phyloP scores from a whole-genome alignment of 2,113 vertebrate genomes.

The Aviceda subcristata region DNA sequence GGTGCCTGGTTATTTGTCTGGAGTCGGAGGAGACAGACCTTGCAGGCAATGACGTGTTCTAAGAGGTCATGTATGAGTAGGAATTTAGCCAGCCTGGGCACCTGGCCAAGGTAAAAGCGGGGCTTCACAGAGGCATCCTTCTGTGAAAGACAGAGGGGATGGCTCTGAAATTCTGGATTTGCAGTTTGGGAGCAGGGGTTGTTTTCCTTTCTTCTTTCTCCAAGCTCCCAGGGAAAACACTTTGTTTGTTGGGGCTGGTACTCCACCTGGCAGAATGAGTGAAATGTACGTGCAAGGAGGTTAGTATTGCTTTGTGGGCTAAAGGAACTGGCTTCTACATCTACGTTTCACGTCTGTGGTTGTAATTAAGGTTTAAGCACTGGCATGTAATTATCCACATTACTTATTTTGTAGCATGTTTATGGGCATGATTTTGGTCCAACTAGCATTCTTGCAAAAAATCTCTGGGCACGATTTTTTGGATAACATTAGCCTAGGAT shows the following conservation, averaged over 20 bases:
- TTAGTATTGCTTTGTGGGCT: background rate
- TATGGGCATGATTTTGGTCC: background rate
- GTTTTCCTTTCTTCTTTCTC: background rate
- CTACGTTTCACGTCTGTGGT: background rate
- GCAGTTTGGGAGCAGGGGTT: background rate
- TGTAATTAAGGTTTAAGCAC: background rate
- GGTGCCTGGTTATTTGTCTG: background rate
- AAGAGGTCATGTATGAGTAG: background rate
- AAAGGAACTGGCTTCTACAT: background rate
- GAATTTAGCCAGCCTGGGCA: background rate
- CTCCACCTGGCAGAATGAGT: background rate
- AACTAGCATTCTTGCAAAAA: background rate
- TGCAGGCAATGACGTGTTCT: background rate
- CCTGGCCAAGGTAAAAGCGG: background rate
- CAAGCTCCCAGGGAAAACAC: background rate
- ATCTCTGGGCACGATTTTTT: background rate
- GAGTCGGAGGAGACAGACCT: background rate
- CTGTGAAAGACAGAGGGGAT: background rate
- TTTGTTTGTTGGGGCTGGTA: background rate
- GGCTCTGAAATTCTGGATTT: background rate
- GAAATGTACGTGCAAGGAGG: background rate
- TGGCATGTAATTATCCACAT: background rate
- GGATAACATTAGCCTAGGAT: background rate
- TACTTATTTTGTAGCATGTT: background rate
- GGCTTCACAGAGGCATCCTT: background rate